These are phyloP conservation scores for Clanis bilineata DNA, from an alignment of 2,888 invertebrate species.

Conservation along the genomic window DNA sequence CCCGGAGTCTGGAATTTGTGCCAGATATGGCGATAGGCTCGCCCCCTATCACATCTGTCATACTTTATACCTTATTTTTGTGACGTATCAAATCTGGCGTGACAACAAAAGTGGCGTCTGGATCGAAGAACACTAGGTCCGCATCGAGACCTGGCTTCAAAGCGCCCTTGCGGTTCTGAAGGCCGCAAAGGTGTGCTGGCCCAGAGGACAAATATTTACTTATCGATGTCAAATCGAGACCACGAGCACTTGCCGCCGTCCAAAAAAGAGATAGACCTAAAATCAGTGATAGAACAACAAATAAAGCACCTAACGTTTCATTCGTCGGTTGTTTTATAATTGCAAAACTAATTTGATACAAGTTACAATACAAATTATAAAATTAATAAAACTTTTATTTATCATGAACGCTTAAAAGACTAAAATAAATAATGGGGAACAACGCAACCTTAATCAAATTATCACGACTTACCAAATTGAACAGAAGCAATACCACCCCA, in stretches of 20 bases:
- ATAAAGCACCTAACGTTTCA: background rate
- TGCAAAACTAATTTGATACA: no score
- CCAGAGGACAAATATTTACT: conserved; percentile 82
- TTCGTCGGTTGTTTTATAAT: no score
- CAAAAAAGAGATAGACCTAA: conserved; percentile 85
- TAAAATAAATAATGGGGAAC: no score
- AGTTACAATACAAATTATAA: no score
- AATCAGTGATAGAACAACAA: background rate
- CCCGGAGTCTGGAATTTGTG: no score
- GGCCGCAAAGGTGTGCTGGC: conserved; percentile 84
- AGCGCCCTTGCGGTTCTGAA: conserved; percentile 83
- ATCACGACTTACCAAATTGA: conserved; percentile 84
- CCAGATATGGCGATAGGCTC: no score
- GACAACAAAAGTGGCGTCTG: conserved; percentile 83
- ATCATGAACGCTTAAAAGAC: no score
- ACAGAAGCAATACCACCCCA: conserved; percentile 87
- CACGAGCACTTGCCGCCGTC: conserved; percentile 83
- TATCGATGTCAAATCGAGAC: conserved; percentile 78
- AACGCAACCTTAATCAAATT: no score
- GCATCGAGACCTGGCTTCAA: conserved; percentile 85
- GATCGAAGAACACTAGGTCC: conserved; percentile 88
- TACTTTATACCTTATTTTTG: conserved; percentile 83
- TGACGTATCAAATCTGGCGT: conserved; percentile 83
- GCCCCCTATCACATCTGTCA: no score
- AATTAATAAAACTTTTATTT: no score